Percentiles rank a stretch among this genome's conserved stretches.
phyloP scores from a whole-genome alignment of 2,888 invertebrate genomes.

The Maniola hyperantus region DNA sequence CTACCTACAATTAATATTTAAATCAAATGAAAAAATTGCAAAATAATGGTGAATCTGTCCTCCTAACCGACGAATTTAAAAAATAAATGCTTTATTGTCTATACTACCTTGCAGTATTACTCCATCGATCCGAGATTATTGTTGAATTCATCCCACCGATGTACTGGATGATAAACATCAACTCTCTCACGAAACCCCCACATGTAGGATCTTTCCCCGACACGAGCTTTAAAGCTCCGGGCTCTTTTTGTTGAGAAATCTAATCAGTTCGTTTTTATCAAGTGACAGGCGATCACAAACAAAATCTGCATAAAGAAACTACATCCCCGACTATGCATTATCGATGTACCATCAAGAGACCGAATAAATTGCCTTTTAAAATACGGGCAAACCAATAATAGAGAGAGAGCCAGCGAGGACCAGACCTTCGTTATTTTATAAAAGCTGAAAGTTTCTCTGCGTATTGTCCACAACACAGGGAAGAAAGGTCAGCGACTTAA shows the following conservation, averaged over 20 bases:
- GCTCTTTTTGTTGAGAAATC: constrained; percentile 8
- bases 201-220: not conserved
- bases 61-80: no score
- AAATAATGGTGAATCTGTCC: no score
- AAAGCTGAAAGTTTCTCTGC: no score
- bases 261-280: constrained; percentile 13
- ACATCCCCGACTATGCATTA: constrained; percentile 55
- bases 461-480: no score
- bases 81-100: not conserved
- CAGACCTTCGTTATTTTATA: no score
- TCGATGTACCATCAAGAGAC: constrained; percentile 65
- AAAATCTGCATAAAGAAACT: constrained; percentile 30
- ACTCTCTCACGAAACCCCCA: not conserved
- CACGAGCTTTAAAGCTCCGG: not conserved
- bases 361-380: constrained; percentile 76
- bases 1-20: no score
- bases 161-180: constrained; percentile 1
- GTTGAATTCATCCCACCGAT: constrained; percentile 3
- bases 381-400: constrained; percentile 68
- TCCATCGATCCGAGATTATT: not conserved
- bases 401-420: no score
- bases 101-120: not conserved
- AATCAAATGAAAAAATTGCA: no score
- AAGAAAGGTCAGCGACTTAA: no score
- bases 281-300: constrained; percentile 18